Evolutionary conservation across 2,888 invertebrate genomes (phyloP), one percentile per base, ranked within the genome.

Genomic region (Physocephala rufipes): DNA sequence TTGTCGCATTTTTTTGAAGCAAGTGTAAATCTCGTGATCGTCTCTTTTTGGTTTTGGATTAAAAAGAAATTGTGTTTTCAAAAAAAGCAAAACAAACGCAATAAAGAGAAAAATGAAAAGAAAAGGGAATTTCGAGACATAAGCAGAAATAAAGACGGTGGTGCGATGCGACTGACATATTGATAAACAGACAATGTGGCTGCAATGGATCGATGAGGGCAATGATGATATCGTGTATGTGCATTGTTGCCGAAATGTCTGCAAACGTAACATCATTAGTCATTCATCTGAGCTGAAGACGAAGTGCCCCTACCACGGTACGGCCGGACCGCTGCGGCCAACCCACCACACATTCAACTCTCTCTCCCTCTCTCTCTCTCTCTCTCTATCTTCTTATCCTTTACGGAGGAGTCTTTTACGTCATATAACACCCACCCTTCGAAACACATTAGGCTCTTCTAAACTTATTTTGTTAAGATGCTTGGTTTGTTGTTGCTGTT

Each of bases 341-440:
- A 21, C 49, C 47, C 16, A 15, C 24, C n/a, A 45, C 24, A 55
- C 65, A 71, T 69, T 73, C 66, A 49, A 66, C n/a, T 67, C 58
- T 63, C 69, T 69, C 66, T 55, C 5, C 45, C 43, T 15, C n/a
- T n/a, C n/a, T n/a, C n/a, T n/a, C n/a, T n/a, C n/a, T n/a, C n/a
- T n/a, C 26, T 51, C 51, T 36, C 4, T 36, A 9, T 36, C 4
- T 9, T 4, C 26, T 24, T 47, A 73, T n/a, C n/a, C n/a, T n/a
- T n/a, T n/a, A n/a, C n/a, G n/a, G n/a, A n/a, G n/a, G n/a, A n/a
- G n/a, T n/a, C n/a, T n/a, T n/a, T n/a, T n/a, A n/a, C 65, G 9
- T 9, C 53, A 19, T 62, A 69, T 49, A 62, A 73, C 73, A 69
- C 73, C 73, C 73, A 73, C 73, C 73, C 71, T 73, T 73, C 73